Evolutionary conservation across 2,888 invertebrate genomes (phyloP).

Genomic region (Pheosia tremula): DNA sequence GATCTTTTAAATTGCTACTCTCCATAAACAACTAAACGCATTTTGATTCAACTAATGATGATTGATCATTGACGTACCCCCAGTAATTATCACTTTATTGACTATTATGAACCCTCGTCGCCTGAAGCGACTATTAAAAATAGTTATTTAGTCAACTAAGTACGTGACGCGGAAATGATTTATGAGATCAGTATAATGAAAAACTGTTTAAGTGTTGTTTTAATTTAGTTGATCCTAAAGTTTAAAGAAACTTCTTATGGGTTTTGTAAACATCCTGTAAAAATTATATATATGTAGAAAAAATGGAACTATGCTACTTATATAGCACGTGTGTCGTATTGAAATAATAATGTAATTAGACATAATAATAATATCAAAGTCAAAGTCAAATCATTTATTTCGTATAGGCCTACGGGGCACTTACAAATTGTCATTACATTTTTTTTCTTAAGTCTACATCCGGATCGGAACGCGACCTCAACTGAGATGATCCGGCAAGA

Average conservation of each 20-base stretch:
- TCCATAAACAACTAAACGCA: slow-evolving; percentile 13
- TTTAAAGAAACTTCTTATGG: background rate
- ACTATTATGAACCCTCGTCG: slow-evolving; percentile 48
- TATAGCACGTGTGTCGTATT: too few relatives aligned
- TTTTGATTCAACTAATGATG: slow-evolving; percentile 54
- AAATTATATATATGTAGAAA: background rate
- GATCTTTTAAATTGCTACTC: slow-evolving; percentile 2
- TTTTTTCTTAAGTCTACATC: too few relatives aligned
- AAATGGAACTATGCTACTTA: background rate
- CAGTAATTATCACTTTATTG: slow-evolving; percentile 65
- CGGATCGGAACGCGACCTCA: too few relatives aligned
- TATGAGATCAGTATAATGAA: slow-evolving; percentile 36
- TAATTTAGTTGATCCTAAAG: slow-evolving; percentile 10
- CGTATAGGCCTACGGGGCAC: too few relatives aligned
- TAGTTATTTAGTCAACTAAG: slow-evolving; percentile 49
- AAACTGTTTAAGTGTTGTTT: slow-evolving; percentile 22
- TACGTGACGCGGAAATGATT: slow-evolving; percentile 57
- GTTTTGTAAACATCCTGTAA: background rate
- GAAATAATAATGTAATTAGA: too few relatives aligned
- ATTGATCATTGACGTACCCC: slow-evolving; percentile 62
- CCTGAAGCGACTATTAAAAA: slow-evolving; percentile 54
- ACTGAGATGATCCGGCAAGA: too few relatives aligned
- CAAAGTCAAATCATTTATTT: too few relatives aligned
- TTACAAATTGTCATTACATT: too few relatives aligned
- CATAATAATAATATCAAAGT: too few relatives aligned